A percentile compares a stretch with the other conserved stretches of the same genome.
phyloP scores from a whole-genome alignment of 2,797 vertebrate genomes.

The Tinamus major region DNA sequence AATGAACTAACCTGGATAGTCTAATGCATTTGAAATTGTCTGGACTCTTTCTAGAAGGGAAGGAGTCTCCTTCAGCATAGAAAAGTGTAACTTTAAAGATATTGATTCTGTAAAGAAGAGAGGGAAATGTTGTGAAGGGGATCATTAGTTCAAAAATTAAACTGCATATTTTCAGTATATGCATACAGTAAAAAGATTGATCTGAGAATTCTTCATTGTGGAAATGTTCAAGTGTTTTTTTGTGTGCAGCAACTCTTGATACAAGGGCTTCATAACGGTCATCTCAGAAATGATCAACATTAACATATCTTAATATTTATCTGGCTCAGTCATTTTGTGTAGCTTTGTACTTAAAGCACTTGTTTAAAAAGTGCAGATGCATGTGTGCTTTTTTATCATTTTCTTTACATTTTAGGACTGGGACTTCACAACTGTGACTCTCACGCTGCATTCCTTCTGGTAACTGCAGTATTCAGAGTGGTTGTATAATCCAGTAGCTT shows the following conservation, averaged over 20 bases:
- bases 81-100: neutral
- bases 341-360: neutral
- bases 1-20: neutral
- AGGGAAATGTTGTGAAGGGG: accelerated
- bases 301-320: neutral
- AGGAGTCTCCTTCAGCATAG: neutral
- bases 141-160: neutral
- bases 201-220: neutral
- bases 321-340: neutral
- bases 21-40: neutral
- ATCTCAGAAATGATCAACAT: neutral
- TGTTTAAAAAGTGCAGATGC: neutral
- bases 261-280: neutral
- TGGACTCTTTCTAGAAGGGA: neutral
- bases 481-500: slow-evolving; percentile 24
- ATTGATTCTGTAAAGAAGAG: neutral
- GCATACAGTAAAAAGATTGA: neutral
- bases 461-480: neutral
- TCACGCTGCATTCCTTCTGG: neutral
- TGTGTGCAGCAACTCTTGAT: neutral
- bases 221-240: neutral
- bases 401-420: neutral
- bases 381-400: neutral
- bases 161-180: neutral
- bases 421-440: neutral